Conservation (phyloP, 2,797 vertebrate genomes). For the Scyliorhinus canicula region DNA sequence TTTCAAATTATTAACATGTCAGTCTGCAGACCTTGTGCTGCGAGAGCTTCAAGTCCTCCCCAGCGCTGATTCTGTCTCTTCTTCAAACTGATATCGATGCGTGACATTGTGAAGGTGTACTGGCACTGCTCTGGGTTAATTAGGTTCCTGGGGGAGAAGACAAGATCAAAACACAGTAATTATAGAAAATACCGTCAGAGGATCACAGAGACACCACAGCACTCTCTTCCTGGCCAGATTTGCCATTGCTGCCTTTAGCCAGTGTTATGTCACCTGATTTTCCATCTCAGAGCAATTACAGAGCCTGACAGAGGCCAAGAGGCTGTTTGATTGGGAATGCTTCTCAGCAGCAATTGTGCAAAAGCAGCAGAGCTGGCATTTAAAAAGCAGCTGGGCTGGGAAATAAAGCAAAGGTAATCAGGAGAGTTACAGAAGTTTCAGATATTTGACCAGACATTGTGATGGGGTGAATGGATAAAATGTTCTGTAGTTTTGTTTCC, state of each 20-base stretch:
- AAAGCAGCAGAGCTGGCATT: background rate
- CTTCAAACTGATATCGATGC: conserved; percentile 83
- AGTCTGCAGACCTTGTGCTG: conserved; percentile 93
- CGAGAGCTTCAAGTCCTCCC: conserved; percentile 87
- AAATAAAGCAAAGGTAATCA: too few species aligned
- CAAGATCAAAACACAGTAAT: background rate
- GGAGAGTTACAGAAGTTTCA: too few species aligned
- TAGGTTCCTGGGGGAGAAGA: conserved; percentile 70
- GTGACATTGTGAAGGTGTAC: conserved; percentile 81
- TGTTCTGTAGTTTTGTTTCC: too few species aligned
- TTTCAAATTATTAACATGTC: conserved; percentile 52
- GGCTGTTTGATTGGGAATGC: background rate
- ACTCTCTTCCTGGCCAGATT: background rate
- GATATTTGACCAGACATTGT: too few species aligned
- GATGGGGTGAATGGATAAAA: too few species aligned
- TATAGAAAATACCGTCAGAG: background rate
- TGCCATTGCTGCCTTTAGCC: background rate
- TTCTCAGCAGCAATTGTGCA: too few species aligned
- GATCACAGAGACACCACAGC: background rate
- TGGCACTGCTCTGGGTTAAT: conserved; percentile 86
- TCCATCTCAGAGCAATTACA: background rate
- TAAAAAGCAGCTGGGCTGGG: too few species aligned
- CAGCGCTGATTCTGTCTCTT: conserved; percentile 97
- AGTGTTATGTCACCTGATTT: background rate
- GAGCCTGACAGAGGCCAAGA: background rate